Conservation (phyloP, 2,797 vertebrate species). For the Rhabdomys pumilio region DNA sequence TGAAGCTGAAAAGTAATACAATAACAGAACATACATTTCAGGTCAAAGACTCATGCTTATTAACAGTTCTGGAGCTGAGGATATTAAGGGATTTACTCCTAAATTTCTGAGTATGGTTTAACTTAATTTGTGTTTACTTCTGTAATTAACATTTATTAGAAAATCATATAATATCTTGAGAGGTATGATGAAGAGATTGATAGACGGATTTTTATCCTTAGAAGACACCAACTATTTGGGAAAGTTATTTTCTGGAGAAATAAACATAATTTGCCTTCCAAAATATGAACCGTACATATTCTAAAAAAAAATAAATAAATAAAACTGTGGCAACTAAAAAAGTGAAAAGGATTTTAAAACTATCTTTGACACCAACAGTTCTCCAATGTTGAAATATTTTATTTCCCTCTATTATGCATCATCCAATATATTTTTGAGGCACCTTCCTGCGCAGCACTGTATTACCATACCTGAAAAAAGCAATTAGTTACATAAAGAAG, state of each 20-base stretch:
- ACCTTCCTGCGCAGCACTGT: neutral
- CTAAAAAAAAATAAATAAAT: neutral
- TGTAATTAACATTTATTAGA: constrained; percentile 41
- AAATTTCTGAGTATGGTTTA: neutral
- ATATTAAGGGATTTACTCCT: neutral
- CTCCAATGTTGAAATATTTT: neutral
- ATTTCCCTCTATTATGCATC: neutral
- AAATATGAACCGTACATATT: constrained; percentile 19
- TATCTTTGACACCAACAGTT: neutral
- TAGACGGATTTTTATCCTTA: neutral
- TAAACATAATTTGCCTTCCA: neutral
- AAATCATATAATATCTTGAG: constrained; percentile 25
- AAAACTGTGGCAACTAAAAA: neutral
- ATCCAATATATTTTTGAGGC: neutral
- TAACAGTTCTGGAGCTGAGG: neutral
- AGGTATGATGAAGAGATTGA: neutral
- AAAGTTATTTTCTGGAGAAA: neutral
- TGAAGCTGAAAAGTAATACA: neutral
- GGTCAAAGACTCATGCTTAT: neutral
- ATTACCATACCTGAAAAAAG: neutral
- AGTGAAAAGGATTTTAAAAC: neutral
- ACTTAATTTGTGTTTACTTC: neutral
- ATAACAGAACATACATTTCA: constrained; percentile 22
- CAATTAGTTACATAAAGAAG: neutral
- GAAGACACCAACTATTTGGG: neutral